A percentile compares a stretch with the other conserved stretches of the same genome.
Evolutionary conservation across 2,113 vertebrate species (phyloP).

Genomic region (Brevimyrus niger): DNA sequence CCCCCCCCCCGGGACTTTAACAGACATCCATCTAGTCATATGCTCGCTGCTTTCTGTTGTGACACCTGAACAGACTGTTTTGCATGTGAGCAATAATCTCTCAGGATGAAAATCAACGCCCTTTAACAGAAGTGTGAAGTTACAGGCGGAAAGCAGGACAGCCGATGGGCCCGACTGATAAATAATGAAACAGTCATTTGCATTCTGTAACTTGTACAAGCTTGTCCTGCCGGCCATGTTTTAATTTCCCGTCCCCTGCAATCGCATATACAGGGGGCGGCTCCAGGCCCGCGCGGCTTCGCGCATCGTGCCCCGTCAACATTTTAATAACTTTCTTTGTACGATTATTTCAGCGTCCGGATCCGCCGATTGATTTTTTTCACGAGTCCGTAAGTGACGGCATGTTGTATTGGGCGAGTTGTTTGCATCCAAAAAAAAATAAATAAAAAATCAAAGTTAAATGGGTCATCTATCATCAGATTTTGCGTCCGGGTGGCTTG

Average conservation of each 20-base stretch:
- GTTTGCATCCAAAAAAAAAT: constrained; percentile 77
- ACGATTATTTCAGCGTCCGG: constrained; percentile 77
- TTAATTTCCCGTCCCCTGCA: neutral
- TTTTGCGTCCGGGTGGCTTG: constrained; percentile 98
- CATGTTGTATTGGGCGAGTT: constrained; percentile 83
- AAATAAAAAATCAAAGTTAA: constrained; percentile 99
- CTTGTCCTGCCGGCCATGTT: neutral
- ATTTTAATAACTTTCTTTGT: constrained; percentile 81
- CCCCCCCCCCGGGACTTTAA: neutral
- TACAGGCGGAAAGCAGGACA: neutral
- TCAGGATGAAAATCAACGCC: constrained; percentile 24
- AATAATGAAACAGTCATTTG: neutral
- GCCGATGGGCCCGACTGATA: neutral
- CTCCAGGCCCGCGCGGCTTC: neutral
- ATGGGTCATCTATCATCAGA: constrained; percentile 99
- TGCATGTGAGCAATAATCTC: constrained; percentile 32
- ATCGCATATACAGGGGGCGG: neutral
- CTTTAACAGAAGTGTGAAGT: neutral
- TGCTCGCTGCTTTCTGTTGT: constrained; percentile 18
- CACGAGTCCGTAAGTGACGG: constrained; percentile 75
- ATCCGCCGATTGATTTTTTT: constrained; percentile 79
- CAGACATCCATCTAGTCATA: neutral
- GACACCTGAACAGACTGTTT: constrained; percentile 20
- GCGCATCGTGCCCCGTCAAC: constrained; percentile 48
- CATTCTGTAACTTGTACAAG: neutral